Evolutionary conservation across 2,888 invertebrate species (phyloP).

Genomic region (Drosophila mimica): DNA sequence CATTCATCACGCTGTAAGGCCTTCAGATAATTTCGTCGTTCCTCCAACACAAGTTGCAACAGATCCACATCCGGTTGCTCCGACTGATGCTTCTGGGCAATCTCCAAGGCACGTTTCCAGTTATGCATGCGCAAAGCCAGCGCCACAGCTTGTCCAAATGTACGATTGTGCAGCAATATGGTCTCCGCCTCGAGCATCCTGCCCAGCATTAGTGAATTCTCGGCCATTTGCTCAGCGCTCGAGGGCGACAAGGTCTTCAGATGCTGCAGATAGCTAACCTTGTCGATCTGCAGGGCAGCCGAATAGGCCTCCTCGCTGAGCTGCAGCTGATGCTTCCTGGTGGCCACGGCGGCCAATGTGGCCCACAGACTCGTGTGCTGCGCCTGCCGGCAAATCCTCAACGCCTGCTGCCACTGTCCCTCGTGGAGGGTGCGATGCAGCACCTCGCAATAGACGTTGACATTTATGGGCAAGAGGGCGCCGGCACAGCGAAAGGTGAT

Average conservation of each 20-base stretch:
- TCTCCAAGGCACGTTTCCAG: slow-evolving; percentile 84
- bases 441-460: slow-evolving; percentile 85
- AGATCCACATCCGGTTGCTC: slow-evolving; percentile 54
- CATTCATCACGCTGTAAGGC: slow-evolving; percentile 82
- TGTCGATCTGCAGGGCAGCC: slow-evolving; percentile 93
- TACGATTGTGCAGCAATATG: slow-evolving; percentile 84
- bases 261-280: slow-evolving; percentile 93
- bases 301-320: slow-evolving; percentile 98
- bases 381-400: slow-evolving; percentile 89
- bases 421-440: slow-evolving; percentile 90
- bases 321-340: slow-evolving; percentile 92
- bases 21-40: slow-evolving; percentile 82
- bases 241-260: slow-evolving; percentile 88
- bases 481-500: slow-evolving; percentile 95
- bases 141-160: slow-evolving; percentile 79
- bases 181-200: slow-evolving; percentile 84
- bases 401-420: slow-evolving; percentile 93
- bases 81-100: slow-evolving; percentile 80
- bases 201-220: slow-evolving; percentile 84
- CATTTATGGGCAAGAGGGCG: slow-evolving; percentile 88
- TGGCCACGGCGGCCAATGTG: slow-evolving; percentile 95
- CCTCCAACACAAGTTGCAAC: slow-evolving; percentile 74
- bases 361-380: slow-evolving; percentile 93
- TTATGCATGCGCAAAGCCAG: slow-evolving; percentile 84
- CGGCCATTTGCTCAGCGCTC: slow-evolving; percentile 85